phyloP scores from a whole-genome alignment of 2,797 vertebrate genomes.

The Sus cebifrons region DNA sequence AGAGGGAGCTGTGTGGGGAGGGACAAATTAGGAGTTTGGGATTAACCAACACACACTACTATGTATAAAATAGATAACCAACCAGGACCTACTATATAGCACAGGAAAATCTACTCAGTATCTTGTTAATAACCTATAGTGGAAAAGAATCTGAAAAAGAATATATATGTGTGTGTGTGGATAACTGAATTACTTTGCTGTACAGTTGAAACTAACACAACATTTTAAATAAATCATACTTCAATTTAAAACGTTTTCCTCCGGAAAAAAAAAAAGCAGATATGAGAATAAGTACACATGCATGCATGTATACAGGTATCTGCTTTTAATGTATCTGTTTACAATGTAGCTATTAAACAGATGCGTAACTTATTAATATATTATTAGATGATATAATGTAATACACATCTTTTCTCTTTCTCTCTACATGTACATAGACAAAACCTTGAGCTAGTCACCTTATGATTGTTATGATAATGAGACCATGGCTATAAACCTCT shows the following conservation, averaged over 20 bases:
- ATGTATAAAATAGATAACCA: not conserved
- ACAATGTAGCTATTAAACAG: not conserved
- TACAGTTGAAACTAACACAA: not conserved
- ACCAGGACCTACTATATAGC: not conserved
- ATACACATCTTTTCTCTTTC: not conserved
- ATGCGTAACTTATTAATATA: not conserved
- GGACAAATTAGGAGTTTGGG: not conserved
- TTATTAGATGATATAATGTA: not conserved
- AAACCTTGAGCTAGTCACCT: not conserved
- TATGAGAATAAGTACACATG: not conserved
- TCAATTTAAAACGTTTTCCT: not conserved
- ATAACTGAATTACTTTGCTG: not conserved
- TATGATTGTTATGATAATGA: not conserved
- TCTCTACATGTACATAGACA: not conserved
- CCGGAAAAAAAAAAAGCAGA: not conserved
- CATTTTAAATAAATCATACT: not conserved
- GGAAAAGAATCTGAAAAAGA: not conserved
- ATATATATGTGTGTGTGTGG: too few relatives aligned
- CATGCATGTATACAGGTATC: not conserved
- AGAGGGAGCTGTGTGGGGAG: not conserved
- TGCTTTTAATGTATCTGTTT: slow-evolving; percentile 6
- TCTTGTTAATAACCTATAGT: not conserved
- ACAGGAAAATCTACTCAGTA: rapidly evolving
- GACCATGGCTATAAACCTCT: not conserved
- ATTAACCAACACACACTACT: too few relatives aligned